Percentiles rank a stretch among this genome's conserved stretches.
These are phyloP conservation scores for Pseudococcus jackbeardsleyi DNA, from an alignment of 2,888 invertebrate species.

Conservation along the genomic window DNA sequence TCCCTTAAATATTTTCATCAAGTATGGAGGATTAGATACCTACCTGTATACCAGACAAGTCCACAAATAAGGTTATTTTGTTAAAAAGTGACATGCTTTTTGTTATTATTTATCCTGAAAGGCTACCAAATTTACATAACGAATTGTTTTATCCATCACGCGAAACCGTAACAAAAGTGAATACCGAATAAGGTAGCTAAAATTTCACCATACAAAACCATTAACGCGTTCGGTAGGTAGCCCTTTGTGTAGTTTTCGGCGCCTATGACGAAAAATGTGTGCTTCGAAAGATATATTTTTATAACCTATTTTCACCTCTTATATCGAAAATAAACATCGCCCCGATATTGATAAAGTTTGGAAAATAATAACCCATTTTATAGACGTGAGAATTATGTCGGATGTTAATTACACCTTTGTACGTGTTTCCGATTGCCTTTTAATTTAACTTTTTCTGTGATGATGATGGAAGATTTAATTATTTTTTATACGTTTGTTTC, in stretches of 20 bases:
- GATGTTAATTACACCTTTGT: neutral
- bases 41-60: too few relatives aligned
- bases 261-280: neutral
- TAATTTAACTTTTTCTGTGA: neutral
- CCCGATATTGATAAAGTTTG: neutral
- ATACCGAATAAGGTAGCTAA: neutral
- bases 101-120: conserved; percentile 4
- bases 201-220: neutral
- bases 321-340: neutral
- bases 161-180: conserved; percentile 2
- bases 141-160: conserved; percentile 19
- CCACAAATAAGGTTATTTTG: neutral
- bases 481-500: neutral
- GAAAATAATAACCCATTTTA: neutral
- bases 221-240: neutral
- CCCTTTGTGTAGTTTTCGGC: neutral
- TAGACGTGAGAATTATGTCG: neutral
- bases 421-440: neutral
- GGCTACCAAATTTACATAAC: conserved; percentile 3
- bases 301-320: neutral
- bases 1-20: too few relatives aligned
- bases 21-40: too few relatives aligned
- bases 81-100: conserved; percentile 4
- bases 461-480: neutral
- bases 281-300: neutral